Percentiles rank a stretch among this genome's conserved stretches.
phyloP scores from a whole-genome alignment of 2,113 vertebrate genomes.

The Lepus timidus region DNA sequence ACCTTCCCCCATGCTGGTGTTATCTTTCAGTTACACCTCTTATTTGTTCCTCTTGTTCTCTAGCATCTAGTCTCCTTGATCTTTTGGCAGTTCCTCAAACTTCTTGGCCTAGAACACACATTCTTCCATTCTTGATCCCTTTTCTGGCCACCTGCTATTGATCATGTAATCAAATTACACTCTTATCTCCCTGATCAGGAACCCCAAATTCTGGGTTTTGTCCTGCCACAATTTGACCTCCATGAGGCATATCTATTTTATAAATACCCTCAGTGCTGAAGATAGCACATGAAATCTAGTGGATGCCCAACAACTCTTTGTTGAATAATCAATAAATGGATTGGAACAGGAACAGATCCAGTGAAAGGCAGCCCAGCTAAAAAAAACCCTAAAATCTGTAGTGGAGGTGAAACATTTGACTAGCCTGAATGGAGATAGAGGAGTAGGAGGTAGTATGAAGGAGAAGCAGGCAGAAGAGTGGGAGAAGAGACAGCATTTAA shows the following conservation, averaged over 20 bases:
- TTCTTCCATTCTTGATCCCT: not conserved
- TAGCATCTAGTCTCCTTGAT: not conserved
- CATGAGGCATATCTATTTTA: not conserved
- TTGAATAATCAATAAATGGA: not conserved
- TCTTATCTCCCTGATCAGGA: not conserved
- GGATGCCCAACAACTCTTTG: not conserved
- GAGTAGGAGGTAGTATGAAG: not conserved
- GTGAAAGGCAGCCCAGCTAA: not conserved
- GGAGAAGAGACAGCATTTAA: not conserved
- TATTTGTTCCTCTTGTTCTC: not conserved
- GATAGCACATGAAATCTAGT: not conserved
- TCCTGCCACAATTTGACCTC: not conserved
- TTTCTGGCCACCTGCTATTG: not conserved
- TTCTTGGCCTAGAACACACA: not conserved
- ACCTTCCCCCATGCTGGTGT: not conserved
- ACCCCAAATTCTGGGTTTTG: not conserved
- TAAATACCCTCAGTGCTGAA: not conserved
- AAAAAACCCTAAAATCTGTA: conserved; percentile 1
- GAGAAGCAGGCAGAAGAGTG: too few species aligned
- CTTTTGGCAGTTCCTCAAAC: not conserved
- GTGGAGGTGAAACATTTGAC: not conserved
- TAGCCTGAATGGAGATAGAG: not conserved
- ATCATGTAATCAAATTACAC: not conserved
- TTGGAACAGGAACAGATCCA: not conserved
- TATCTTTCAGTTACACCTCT: not conserved